Conservation (phyloP, 2,888 invertebrate genomes). For the Elegia similella region DNA sequence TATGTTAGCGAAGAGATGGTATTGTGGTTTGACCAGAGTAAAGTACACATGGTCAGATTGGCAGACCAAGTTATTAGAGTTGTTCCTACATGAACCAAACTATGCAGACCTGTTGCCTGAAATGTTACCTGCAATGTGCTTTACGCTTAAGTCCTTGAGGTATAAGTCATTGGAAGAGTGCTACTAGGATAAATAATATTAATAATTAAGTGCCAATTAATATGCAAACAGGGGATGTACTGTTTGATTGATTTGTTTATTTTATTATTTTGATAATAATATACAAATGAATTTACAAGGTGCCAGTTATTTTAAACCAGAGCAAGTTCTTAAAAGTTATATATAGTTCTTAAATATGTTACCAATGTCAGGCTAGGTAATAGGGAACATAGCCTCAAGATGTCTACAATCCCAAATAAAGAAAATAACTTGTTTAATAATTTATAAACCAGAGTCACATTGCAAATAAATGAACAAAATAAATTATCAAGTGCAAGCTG, state of each 20-base stretch:
- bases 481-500: too few species aligned
- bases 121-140: conserved; percentile 24
- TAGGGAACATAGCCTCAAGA: too few species aligned
- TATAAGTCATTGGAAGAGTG: conserved; percentile 24
- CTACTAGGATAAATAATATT: conserved; percentile 28
- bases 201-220: conserved; percentile 24
- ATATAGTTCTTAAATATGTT: too few species aligned
- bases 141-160: too few species aligned
- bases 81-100: conserved; percentile 26
- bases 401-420: too few species aligned
- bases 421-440: conserved; percentile 1
- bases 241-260: conserved; percentile 24
- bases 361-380: too few species aligned
- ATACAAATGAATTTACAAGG: conserved; percentile 18
- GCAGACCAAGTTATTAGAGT: conserved; percentile 21
- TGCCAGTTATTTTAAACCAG: conserved; percentile 2
- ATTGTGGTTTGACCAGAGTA: conserved; percentile 24
- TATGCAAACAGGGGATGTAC: conserved; percentile 23
- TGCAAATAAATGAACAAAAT: too few species aligned
- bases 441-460: background rate
- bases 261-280: conserved; percentile 20
- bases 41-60: conserved; percentile 27
- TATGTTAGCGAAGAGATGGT: conserved; percentile 27
- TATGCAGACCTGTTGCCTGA: conserved; percentile 24
- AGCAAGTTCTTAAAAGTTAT: conserved; percentile 2